These are phyloP conservation scores for Sebastes steindachneri DNA, from an alignment of 2,797 vertebrate genomes.

Conservation along the genomic window DNA sequence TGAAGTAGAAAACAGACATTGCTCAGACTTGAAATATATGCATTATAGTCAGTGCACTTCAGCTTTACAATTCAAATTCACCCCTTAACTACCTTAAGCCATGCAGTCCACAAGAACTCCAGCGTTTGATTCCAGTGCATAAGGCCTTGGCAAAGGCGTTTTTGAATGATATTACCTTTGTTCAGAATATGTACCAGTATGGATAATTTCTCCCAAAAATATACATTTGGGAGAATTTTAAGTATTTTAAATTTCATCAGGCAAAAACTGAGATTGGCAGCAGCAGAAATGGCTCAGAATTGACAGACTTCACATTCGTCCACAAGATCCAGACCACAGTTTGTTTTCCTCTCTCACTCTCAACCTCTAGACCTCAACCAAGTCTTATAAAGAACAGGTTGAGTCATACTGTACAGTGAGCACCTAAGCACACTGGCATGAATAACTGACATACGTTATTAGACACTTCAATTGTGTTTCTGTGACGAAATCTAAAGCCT, in stretches of 20 bases:
- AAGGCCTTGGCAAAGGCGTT: constrained; percentile 65
- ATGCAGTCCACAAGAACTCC: constrained; percentile 58
- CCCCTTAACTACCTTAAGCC: constrained; percentile 54
- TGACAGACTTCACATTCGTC: constrained; percentile 70
- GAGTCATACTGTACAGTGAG: background rate
- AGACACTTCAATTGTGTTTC: background rate
- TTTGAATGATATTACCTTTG: constrained; percentile 39
- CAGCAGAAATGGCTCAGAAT: constrained; percentile 71
- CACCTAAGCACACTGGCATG: constrained; percentile 10
- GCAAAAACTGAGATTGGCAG: constrained; percentile 61
- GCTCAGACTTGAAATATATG: constrained; percentile 59
- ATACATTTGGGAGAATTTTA: constrained; percentile 24
- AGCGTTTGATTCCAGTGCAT: constrained; percentile 67
- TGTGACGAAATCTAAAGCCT: constrained; percentile 4
- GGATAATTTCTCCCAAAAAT: constrained; percentile 21
- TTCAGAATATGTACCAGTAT: constrained; percentile 30
- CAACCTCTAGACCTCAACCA: constrained; percentile 5
- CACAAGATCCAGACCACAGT: constrained; percentile 18
- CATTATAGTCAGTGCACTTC: constrained; percentile 72
- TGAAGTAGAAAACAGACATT: constrained; percentile 71
- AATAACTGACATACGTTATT: background rate
- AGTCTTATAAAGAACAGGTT: background rate
- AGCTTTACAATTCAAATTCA: constrained; percentile 62
- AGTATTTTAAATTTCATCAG: constrained; percentile 53
- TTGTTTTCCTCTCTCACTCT: constrained; percentile 31